Conservation (phyloP, 2,888 invertebrate species). For the Pollenia griseotomentosa region DNA sequence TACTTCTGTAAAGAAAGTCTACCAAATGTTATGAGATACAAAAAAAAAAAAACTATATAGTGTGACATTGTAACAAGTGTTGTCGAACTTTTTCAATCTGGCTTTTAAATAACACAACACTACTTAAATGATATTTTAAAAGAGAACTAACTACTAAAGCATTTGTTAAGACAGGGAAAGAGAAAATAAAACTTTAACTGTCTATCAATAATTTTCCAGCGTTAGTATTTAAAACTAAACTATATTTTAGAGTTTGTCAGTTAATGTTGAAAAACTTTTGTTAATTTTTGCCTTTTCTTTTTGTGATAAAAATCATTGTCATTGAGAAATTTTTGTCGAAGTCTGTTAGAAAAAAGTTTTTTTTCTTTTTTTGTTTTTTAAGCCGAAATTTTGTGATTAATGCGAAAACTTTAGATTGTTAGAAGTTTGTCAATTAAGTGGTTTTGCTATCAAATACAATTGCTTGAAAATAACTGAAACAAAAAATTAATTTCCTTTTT, state of each 20-base stretch:
- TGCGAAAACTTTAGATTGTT: conserved; percentile 47
- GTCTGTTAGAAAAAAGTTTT: conserved; percentile 6
- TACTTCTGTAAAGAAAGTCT: conserved; percentile 10
- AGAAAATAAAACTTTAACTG: background rate
- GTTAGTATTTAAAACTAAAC: too few relatives aligned
- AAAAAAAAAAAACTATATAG: background rate
- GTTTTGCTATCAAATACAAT: conserved; percentile 5
- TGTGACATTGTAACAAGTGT: conserved; percentile 47
- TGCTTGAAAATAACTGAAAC: conserved; percentile 9
- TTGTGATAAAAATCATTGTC: conserved; percentile 17
- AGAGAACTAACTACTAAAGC: background rate
- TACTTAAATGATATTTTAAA: conserved; percentile 21
- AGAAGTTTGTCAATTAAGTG: conserved; percentile 58
- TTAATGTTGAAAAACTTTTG: background rate
- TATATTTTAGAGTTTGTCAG: background rate
- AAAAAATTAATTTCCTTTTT: conserved; percentile 2
- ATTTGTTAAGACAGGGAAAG: background rate
- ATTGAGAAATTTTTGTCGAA: conserved; percentile 35
- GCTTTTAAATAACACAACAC: background rate
- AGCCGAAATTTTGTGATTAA: conserved; percentile 50
- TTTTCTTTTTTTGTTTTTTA: background rate
- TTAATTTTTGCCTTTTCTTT: background rate
- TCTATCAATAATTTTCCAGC: background rate
- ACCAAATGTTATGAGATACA: background rate
- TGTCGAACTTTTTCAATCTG: conserved; percentile 63